Percentiles rank a stretch among this genome's conserved stretches.
phyloP scores from a whole-genome alignment of 35 echinoderm and acorn worm species.

The Apostichopus japonicus region DNA sequence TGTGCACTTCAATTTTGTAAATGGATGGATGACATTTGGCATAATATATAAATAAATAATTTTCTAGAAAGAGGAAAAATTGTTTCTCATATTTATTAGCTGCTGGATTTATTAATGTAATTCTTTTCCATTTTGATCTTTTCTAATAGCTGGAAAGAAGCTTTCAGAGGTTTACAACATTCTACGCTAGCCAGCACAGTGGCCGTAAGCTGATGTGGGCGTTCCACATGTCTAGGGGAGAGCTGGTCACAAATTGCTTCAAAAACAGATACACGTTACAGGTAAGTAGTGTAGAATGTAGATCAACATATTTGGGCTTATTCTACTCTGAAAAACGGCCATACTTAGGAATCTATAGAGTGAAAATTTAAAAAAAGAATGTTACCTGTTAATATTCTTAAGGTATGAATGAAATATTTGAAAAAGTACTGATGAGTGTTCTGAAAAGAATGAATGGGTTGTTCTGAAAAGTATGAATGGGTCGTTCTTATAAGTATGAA shows the following conservation, averaged over 20 bases:
- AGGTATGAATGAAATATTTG: no score
- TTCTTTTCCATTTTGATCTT: not conserved
- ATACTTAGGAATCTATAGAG: no score
- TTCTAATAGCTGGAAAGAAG: conserved; percentile 87
- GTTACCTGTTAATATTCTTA: no score
- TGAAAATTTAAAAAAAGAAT: no score
- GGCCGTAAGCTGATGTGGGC: conserved; percentile 95
- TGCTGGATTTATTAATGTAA: not conserved
- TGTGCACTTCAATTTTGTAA: not conserved
- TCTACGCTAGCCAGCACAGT: conserved; percentile 96
- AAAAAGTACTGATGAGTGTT: no score
- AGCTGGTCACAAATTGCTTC: conserved; percentile 94
- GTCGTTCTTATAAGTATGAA: no score
- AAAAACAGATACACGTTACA: conserved; percentile 99
- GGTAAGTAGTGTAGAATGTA: conserved; percentile 36
- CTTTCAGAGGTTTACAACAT: conserved; percentile 95
- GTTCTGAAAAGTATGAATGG: no score
- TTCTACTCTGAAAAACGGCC: no score
- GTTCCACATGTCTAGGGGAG: conserved; percentile 95
- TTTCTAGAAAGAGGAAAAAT: not conserved
- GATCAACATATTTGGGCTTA: no score
- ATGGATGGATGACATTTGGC: not conserved
- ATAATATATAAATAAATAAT: not conserved
- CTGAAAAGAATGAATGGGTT: no score
- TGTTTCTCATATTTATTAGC: not conserved